Base-by-base conservation (phyloP, 2,797 vertebrate species). In the Poecilia gillii region DNA sequence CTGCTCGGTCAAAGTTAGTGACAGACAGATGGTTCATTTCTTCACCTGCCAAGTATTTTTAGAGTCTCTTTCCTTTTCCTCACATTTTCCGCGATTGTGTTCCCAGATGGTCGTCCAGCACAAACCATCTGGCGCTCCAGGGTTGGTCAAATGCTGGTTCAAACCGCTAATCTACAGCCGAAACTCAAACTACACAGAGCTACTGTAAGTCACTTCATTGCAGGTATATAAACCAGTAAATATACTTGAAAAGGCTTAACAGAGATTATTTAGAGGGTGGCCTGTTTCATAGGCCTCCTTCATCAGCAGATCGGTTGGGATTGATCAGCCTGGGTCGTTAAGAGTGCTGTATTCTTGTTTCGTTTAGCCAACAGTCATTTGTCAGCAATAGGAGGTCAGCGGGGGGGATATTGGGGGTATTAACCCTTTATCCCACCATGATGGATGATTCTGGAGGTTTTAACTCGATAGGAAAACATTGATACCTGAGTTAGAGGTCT, bases 371-470 rank as follows among this genome's bases (percentile, higher is more conserved):
- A 79, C 51, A 59, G 68, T 75, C 49, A 75, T 70, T 66, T 70
- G 72, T 87, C 84, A 47, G 43, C 45, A 75, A 73, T 49, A 39
- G 66, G 49, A 73, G 76, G 75, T 80, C 62, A 41, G 59, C 28
- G 39, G 62, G 76, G 47, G 39, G 72, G 73, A 79, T 0, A 25
- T 1, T n/a, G 9, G 25, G 25, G 53, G 25, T 70, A 74, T 90
- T 90, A 91, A 90, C 90, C 88, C 84, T 81, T 88, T 62, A 72
- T 28, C 51, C 33, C 13, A 59, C 36, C 9, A 4, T 88, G 85
- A 91, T 89, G 80, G 86, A 90, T 91, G 81, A 85, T 77, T 87
- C 76, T 77, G 75, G 76, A 16, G 82, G 83, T 94, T 86, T 85
- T 83, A 93, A 87, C 82, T 85, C 62, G 16, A 76, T 81, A 3